Base-by-base conservation (phyloP, 2,888 invertebrate genomes). In the Sarcophaga carnaria region DNA sequence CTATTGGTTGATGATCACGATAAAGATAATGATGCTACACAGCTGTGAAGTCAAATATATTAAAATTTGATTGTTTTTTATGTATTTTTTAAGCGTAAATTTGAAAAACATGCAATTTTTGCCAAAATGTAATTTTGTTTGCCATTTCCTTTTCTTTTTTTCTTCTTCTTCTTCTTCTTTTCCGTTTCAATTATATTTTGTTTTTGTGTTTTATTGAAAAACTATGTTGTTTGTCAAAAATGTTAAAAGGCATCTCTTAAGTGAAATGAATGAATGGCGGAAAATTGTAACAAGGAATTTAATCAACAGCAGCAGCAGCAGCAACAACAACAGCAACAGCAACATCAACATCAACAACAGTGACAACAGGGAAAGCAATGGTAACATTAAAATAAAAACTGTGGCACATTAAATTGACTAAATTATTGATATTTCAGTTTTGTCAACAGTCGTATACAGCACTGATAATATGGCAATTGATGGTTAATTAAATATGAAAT, bases 221-320 rank as follows among this genome's bases (percentile, higher is more conserved):
- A 84, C 83, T 83, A 79, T 88, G 88, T 86, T 88, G 64, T 86
- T 86, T 88, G 88, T 88, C 88, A 86, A 72, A 87, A 80, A 80
- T 80, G 60, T 69, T 63, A 85, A 85, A 84, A 87, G 25, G 49
- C 83, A 83, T 81, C 72, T 22, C 72, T 66, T 81, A 84, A 79
- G 71, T 79, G 87, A 79, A 47, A 81, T 75, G 78, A 84, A 82
- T 75, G 67, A 85, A 85, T 84, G 66, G 76, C 37, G 59, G 67
- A 25, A 83, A 85, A 76, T 74, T 67, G 27, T 59, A 72, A 83
- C 80, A 80, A 76, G 63, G 20, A 72, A 60, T 71, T 47, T 80
- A 71, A 76, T 76, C 66, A 75, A 72, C 74, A n/a, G 27, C 69
- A 47, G 45, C 72, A 72, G 14, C 71, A 54, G n/a, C 60, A 74